These are phyloP conservation scores for Allacma fusca DNA, from an alignment of 2,888 invertebrate species.

Conservation along the genomic window DNA sequence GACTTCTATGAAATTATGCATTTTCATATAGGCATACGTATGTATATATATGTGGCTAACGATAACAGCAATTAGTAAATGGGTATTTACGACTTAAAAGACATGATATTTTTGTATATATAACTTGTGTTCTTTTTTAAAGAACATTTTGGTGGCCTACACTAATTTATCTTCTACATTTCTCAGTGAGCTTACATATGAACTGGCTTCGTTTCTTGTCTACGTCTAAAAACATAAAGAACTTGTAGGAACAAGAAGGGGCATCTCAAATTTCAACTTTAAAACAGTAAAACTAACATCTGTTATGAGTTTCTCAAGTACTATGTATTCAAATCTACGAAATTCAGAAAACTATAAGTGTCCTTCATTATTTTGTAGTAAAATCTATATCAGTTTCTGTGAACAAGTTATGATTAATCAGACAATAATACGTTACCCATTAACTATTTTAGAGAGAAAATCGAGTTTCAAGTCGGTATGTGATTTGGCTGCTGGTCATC, in stretches of 20 bases:
- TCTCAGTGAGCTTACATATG: not conserved
- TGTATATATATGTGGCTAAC: constrained; percentile 10
- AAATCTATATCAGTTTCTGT: not conserved
- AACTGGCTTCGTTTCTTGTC: not conserved
- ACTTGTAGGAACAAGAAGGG: constrained; percentile 12
- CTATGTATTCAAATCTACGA: not conserved
- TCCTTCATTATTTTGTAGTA: not conserved
- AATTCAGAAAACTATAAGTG: not conserved
- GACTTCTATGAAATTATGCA: constrained; percentile 20
- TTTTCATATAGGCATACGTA: constrained; percentile 20
- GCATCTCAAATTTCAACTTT: not conserved
- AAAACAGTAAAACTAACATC: constrained; percentile 1
- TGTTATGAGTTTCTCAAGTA: not conserved
- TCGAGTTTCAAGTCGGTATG: constrained; percentile 19
- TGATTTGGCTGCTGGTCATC: constrained; percentile 28
- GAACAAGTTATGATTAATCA: constrained; percentile 23
- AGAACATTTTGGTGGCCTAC: not conserved
- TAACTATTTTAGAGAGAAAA: constrained; percentile 20
- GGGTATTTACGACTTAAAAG: not conserved
- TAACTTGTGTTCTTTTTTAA: not conserved
- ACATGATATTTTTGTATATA: not conserved
- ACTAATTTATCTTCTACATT: not conserved
- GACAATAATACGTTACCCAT: constrained; percentile 1
- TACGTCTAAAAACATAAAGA: not conserved
- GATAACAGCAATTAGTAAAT: constrained; percentile 3